Percentiles rank a stretch among this genome's conserved stretches.
Conservation (phyloP, 1,140 invertebrate genomes). For the Hyles vespertilio region DNA sequence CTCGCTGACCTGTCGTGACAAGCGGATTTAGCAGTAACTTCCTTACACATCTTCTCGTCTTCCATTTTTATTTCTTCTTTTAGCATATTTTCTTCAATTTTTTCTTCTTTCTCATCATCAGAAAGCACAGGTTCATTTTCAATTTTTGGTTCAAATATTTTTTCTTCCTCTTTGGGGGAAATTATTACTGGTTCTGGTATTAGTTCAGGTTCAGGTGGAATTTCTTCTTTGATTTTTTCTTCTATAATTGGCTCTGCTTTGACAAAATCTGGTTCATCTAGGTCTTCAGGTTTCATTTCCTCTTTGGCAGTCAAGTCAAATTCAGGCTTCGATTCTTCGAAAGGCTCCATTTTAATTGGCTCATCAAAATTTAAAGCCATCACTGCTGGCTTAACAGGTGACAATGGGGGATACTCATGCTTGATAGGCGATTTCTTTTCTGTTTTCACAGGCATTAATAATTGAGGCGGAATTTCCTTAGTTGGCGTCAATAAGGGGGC, state of each 20-base stretch:
- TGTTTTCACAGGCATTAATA: constrained; percentile 17
- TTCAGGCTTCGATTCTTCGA: constrained; percentile 45
- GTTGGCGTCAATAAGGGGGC: constrained; percentile 39
- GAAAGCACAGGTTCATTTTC: constrained; percentile 29
- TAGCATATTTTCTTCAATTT: constrained; percentile 24
- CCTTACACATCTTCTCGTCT: constrained; percentile 45
- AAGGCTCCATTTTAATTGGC: constrained; percentile 38
- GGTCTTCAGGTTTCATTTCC: constrained; percentile 57
- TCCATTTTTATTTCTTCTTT: constrained; percentile 32
- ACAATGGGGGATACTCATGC: constrained; percentile 54
- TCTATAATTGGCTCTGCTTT: constrained; percentile 44
- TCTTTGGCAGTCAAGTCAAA: constrained; percentile 62
- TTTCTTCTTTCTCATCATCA: constrained; percentile 37
- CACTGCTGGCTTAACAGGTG: constrained; percentile 41
- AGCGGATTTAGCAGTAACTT: constrained; percentile 59
- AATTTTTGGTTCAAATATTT: constrained; percentile 12
- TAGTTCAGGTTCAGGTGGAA: constrained; percentile 21
- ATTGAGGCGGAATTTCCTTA: constrained; percentile 40
- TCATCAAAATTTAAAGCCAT: constrained; percentile 26
- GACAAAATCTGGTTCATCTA: constrained; percentile 61
- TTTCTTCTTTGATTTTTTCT: constrained; percentile 24
- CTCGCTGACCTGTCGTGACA: constrained; percentile 60
- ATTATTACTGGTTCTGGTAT: constrained; percentile 19
- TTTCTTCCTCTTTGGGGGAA: constrained; percentile 17
- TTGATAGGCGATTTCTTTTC: constrained; percentile 38